A percentile compares a stretch with the other conserved stretches of the same genome.
These are phyloP conservation scores for Cryptoblepharus egeriae DNA, from an alignment of 2,797 vertebrate genomes.

Conservation along the genomic window DNA sequence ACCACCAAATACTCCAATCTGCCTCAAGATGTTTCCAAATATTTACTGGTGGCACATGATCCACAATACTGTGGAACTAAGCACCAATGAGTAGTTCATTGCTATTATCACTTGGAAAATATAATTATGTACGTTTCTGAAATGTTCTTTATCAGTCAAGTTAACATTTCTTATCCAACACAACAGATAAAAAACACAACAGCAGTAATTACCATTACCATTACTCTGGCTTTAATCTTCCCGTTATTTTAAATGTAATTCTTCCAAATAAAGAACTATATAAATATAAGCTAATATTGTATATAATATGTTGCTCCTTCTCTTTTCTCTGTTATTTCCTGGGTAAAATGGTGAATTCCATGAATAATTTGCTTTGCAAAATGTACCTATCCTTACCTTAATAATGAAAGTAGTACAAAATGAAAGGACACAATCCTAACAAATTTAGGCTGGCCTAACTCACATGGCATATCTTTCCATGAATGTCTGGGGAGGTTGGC, in stretches of 20 bases:
- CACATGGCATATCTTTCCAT: too few relatives aligned
- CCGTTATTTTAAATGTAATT: not conserved
- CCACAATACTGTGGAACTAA: not conserved
- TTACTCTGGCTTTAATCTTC: not conserved
- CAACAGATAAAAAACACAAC: not conserved
- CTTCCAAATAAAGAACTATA: not conserved
- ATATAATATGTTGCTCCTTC: not conserved
- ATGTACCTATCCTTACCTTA: not conserved
- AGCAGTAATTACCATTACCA: not conserved
- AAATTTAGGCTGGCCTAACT: too few relatives aligned
- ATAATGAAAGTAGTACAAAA: slow-evolving; percentile 37
- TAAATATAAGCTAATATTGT: too few relatives aligned
- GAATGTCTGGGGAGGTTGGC: too few relatives aligned
- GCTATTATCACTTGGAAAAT: not conserved
- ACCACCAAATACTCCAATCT: not conserved
- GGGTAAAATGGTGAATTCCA: not conserved
- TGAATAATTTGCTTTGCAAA: not conserved
- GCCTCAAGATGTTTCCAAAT: not conserved
- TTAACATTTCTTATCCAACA: not conserved
- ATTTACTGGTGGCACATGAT: not conserved
- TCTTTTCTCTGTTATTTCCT: not conserved
- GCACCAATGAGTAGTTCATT: not conserved
- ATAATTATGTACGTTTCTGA: too few relatives aligned
- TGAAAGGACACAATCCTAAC: too few relatives aligned
- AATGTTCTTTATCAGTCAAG: not conserved